A percentile compares a stretch with the other conserved stretches of the same genome.
Conservation (phyloP, 2,888 invertebrate genomes). For the Argyra leucocephala region DNA sequence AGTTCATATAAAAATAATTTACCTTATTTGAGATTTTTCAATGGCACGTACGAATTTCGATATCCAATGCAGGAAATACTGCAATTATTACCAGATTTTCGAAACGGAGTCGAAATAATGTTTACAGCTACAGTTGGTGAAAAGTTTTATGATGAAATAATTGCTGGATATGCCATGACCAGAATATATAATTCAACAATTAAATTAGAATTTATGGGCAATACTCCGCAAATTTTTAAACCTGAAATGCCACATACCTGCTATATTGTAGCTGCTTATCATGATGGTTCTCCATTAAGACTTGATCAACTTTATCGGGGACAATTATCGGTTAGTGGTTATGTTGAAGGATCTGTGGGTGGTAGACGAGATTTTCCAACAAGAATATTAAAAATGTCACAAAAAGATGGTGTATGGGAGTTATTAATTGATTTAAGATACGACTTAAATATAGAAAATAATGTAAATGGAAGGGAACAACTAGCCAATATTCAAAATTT, state of each 20-base stretch:
- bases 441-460: slow-evolving; percentile 49
- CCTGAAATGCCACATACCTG: slow-evolving; percentile 84
- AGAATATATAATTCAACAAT: slow-evolving; percentile 81
- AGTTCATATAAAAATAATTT: slow-evolving; percentile 48
- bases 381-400: slow-evolving; percentile 53
- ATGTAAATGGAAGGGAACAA: slow-evolving; percentile 51
- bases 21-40: slow-evolving; percentile 70
- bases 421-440: slow-evolving; percentile 65
- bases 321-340: slow-evolving; percentile 57
- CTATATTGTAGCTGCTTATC: slow-evolving; percentile 81
- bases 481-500: slow-evolving; percentile 58
- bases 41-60: slow-evolving; percentile 77
- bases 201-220: slow-evolving; percentile 75
- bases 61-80: slow-evolving; percentile 68
- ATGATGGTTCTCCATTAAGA: slow-evolving; percentile 76
- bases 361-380: slow-evolving; percentile 56
- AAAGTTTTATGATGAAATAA: slow-evolving; percentile 67
- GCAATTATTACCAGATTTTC: slow-evolving; percentile 48
- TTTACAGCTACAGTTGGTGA: slow-evolving; percentile 83
- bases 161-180: slow-evolving; percentile 79
- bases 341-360: slow-evolving; percentile 52
- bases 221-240: slow-evolving; percentile 87
- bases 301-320: slow-evolving; percentile 54
- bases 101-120: slow-evolving; percentile 65
- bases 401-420: slow-evolving; percentile 71